Evolutionary conservation across 2,797 vertebrate species (phyloP), one percentile per base, ranked within the genome.

Genomic region (Silurus lanzhouensis): DNA sequence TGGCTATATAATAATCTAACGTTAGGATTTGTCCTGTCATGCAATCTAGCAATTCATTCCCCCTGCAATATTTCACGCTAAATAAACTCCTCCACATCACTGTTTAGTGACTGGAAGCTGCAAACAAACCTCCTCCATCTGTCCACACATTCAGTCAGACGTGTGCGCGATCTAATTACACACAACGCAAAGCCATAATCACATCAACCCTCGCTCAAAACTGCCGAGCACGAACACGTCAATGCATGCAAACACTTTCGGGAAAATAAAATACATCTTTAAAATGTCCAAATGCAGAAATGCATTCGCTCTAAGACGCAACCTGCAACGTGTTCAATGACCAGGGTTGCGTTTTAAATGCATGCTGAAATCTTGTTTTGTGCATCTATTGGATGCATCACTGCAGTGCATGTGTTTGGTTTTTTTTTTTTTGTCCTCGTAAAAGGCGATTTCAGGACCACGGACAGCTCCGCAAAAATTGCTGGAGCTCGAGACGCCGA

Each of bases 381-480:
- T 71, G 66, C 20, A 58, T 7, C 27, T 58, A 44, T 10, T 46
- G 31, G 8, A 60, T 60, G 81, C 81, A 71, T 72, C 67, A 46
- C 31, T 83, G 81, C 81, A 15, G 52, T 46, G 14, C 15, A 4
- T 60, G 55, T 4, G 5, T 48, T 22, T n/a, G 44, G 52, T 22
- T 71, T 10, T 3, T 22, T 71, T 10, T 3, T 3, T 72, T 6
- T 44, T 10, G 17, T 4, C 38, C 61, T 64, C 7, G 61, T 64
- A 4, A 14, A n/a, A 58, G 1, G 66, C 55, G 77, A 75, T 82
- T 89, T 89, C 92, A 90, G 92, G 88, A 90, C 88, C 87, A 87
- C 1, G 84, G 90, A 91, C 89, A 91, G 88, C 85, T 88, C 75
- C 72, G 79, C 75, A 20, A 3, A 12, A 6, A 52, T 27, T 10